phyloP scores from a whole-genome alignment of 2,113 vertebrate species.

The Ameiurus melas region DNA sequence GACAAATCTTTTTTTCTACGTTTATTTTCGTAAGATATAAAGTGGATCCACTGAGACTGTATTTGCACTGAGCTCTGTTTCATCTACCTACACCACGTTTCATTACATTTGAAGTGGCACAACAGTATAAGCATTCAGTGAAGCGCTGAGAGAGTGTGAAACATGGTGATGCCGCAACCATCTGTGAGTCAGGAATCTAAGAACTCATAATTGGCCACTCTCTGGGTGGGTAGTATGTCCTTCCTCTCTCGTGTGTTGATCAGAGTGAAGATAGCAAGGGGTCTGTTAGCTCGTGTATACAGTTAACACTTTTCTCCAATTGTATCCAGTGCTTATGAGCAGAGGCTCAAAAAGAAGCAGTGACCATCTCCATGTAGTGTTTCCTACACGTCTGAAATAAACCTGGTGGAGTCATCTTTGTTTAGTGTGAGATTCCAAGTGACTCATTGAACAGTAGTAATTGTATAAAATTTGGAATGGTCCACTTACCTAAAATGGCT shows the following conservation, averaged over 20 bases:
- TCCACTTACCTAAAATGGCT: background rate
- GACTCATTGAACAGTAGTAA: background rate
- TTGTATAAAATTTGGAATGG: background rate
- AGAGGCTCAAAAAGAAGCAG: background rate
- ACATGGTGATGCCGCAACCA: background rate
- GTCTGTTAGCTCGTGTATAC: slow-evolving; percentile 2
- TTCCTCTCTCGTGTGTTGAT: slow-evolving; percentile 22
- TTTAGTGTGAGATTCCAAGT: background rate
- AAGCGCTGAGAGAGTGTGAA: background rate
- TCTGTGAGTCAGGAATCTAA: slow-evolving; percentile 21
- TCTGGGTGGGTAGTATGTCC: background rate
- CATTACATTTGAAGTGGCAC: slow-evolving; percentile 4
- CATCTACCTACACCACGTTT: slow-evolving; percentile 4
- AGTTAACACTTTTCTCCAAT: background rate
- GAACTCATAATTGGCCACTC: background rate
- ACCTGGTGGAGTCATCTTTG: background rate
- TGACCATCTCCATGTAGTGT: background rate
- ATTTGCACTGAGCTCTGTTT: background rate
- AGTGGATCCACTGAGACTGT: background rate
- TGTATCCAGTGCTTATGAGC: background rate
- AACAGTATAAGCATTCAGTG: background rate
- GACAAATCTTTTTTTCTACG: background rate
- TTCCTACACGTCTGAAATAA: background rate
- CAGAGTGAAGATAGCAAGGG: background rate
- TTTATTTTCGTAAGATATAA: background rate